Evolutionary conservation across 2,113 vertebrate species (phyloP), one percentile per base, ranked within the genome.

Genomic region (Coreoperca whiteheadi): DNA sequence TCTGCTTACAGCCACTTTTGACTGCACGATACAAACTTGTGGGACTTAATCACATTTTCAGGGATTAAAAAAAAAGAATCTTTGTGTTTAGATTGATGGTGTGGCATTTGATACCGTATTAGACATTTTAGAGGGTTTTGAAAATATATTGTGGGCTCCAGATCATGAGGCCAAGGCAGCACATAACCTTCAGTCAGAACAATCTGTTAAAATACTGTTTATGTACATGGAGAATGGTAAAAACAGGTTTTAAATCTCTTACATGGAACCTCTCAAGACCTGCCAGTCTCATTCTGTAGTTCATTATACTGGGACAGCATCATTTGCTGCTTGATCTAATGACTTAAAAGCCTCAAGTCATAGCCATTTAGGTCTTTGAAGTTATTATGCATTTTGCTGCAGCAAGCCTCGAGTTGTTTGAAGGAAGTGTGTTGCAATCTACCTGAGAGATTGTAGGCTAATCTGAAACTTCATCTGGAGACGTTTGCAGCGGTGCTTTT

Each of bases 321-420:
- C 28, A 84, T 83, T 68, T 85, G 18, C 79, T 68, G 84, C 79
- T 34, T 61, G 28, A 81, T 75, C 82, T 78, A 76, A 83, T 81
- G 67, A 61, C 63, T 87, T 85, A 30, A 87, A 85, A 78, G 12
- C 59, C 48, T 78, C 43, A 34, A 82, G 70, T 51, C 30, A 37
- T 41, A 43, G 61, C 30, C 64, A 34, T 79, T 41, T 50, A 66
- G 77, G 43, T 65, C 61, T 81, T 68, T 74, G 53, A 80, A 15
- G 46, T 43, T 63, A 23, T 61, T 70, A 43, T 54, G 28, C n/a
- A 60, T 61, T 75, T 60, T 51, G 6, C 68, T 77, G 32, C 23
- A 43, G 18, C 46, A 61, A 64, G 10, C 71, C 18, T 39, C 4
- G 4, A 57, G 37, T 43, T 66, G 3, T 60, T 79, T 60, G 15